phyloP scores from a whole-genome alignment of 1,140 invertebrate species.

The Chrysopa pallens region DNA sequence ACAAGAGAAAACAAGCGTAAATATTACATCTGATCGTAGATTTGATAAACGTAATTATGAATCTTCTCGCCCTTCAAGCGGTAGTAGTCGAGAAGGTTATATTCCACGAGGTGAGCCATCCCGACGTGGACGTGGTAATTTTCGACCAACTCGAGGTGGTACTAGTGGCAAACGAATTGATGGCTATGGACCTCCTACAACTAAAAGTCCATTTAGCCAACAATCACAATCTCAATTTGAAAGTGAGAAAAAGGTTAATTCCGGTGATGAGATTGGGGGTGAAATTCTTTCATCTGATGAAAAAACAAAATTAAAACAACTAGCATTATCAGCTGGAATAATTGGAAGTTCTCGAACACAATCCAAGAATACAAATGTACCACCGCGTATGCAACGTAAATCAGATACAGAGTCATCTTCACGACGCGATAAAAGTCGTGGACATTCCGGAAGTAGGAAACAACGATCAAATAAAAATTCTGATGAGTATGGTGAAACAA shows the following conservation, averaged over 20 bases:
- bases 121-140: constrained; percentile 48
- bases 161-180: constrained; percentile 37
- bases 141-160: constrained; percentile 25
- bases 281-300: constrained; percentile 31
- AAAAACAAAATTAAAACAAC: constrained; percentile 48
- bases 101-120: constrained; percentile 69
- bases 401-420: constrained; percentile 8
- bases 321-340: constrained; percentile 42
- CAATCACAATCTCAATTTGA: constrained; percentile 11
- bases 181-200: constrained; percentile 54
- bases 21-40: constrained; percentile 12
- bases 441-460: constrained; percentile 16
- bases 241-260: constrained; percentile 27
- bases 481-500: constrained; percentile 49
- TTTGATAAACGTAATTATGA: constrained; percentile 18
- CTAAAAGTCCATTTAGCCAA: constrained; percentile 50
- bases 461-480: constrained; percentile 13
- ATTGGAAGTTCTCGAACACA: constrained; percentile 21
- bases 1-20: constrained; percentile 8
- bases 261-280: constrained; percentile 20
- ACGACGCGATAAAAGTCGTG: constrained; percentile 6
- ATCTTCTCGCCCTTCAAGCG: constrained; percentile 13
- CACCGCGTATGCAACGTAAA: constrained; percentile 16
- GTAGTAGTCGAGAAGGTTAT: constrained; percentile 37
- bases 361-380: constrained; percentile 8